Percentiles rank a stretch among this genome's conserved stretches.
phyloP scores from a whole-genome alignment of 2,888 invertebrate species.

The Netelia melanura region DNA sequence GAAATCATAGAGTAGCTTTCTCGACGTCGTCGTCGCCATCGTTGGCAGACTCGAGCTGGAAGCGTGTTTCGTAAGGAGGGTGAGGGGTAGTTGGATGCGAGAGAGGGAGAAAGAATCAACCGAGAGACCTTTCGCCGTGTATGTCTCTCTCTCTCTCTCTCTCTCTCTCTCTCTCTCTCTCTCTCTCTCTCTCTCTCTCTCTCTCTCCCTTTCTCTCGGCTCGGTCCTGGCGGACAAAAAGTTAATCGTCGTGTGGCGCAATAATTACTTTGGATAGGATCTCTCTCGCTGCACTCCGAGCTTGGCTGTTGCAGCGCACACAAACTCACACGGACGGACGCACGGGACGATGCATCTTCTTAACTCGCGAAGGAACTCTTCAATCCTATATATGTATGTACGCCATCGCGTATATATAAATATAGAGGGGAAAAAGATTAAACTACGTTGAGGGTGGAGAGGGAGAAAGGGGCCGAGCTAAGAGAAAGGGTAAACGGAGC shows the following conservation, averaged over 20 bases:
- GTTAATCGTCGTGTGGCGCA: constrained; percentile 82
- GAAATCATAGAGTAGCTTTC: constrained; percentile 67
- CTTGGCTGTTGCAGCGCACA: constrained; percentile 37
- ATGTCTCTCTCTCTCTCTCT: constrained; percentile 54
- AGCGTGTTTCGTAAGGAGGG: constrained; percentile 30
- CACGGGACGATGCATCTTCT: constrained; percentile 57
- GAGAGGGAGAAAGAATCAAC: constrained; percentile 46
- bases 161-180: constrained; percentile 59
- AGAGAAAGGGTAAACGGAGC: constrained; percentile 16
- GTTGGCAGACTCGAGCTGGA: constrained; percentile 9
- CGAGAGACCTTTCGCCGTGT: constrained; percentile 15
- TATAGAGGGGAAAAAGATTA: constrained; percentile 59
- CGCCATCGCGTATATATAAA: constrained; percentile 38
- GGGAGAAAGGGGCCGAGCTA: constrained; percentile 23
- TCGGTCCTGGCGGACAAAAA: constrained; percentile 80
- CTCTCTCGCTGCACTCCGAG: constrained; percentile 63
- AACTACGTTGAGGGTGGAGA: constrained; percentile 67
- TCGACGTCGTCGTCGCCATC: constrained; percentile 17
- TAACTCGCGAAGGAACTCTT: constrained; percentile 34
- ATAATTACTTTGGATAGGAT: constrained; percentile 79
- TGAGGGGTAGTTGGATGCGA: constrained; percentile 29
- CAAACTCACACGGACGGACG: background rate
- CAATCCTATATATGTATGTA: constrained; percentile 55
- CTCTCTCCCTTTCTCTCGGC: constrained; percentile 60
- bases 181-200: constrained; percentile 44